Evolutionary conservation across 2,797 vertebrate species (phyloP).

Genomic region (Rhodeus uyekii): DNA sequence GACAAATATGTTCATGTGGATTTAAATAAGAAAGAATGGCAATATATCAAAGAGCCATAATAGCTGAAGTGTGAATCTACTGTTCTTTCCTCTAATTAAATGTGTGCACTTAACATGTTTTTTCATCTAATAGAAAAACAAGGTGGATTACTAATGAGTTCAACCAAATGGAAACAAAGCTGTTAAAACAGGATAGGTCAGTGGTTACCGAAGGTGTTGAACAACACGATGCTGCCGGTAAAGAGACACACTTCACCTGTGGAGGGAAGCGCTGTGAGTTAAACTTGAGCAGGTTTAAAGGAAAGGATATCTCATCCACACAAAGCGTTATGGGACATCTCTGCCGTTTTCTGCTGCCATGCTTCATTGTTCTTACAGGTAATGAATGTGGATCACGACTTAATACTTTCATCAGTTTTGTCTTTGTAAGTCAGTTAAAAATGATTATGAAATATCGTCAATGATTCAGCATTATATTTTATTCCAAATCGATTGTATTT

Average conservation of each 20-base stretch:
- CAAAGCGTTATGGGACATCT: constrained; percentile 61
- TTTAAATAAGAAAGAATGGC: not conserved
- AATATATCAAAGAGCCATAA: not conserved
- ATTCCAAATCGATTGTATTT: too few species aligned
- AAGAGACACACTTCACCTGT: not conserved
- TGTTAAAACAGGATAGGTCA: constrained; percentile 66
- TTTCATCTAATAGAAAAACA: constrained; percentile 52
- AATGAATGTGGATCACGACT: constrained; percentile 46
- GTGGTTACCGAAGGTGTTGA: constrained; percentile 71
- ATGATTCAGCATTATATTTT: not conserved
- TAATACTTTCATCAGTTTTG: not conserved
- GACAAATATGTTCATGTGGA: not conserved
- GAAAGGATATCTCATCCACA: not conserved
- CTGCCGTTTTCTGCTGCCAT: constrained; percentile 49
- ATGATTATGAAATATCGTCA: not conserved
- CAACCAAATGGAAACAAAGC: constrained; percentile 34
- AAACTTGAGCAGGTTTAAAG: not conserved
- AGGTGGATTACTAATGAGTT: constrained; percentile 19
- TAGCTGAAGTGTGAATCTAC: not conserved
- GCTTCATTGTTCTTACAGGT: constrained; percentile 71
- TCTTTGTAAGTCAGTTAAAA: not conserved
- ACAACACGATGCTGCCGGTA: constrained; percentile 54
- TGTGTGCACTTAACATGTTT: constrained; percentile 36
- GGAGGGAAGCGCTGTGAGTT: not conserved
- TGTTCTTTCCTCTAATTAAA: constrained; percentile 52